Base-by-base conservation (phyloP, 2,888 invertebrate species). In the Orthosia gracilis region DNA sequence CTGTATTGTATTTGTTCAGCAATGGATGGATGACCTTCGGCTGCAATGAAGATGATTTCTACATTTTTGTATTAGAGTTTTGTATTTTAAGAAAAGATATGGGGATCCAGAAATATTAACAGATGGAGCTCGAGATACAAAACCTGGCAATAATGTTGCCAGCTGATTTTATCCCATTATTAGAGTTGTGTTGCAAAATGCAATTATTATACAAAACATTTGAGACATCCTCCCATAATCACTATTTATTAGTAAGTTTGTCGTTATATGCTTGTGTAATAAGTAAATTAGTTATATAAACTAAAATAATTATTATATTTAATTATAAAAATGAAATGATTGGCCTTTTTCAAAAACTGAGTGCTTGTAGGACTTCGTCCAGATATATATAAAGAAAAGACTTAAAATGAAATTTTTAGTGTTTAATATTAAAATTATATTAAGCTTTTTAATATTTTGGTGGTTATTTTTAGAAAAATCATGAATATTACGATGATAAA, bases 361-460 rank as follows among this genome's bases (percentile, higher is more conserved):
- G 96, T 96, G 96, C 95, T 96, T 94, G 93, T 85, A 75, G 96
- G 95, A 95, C 96, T 87, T 85, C 93, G 96, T 96, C 96, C 96
- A 92, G 15, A 88, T 86, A 86, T 88, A 82, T 85, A 86, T 85
- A 85, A 92, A 88, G 92, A 95, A 96, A 96, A 96, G 96, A 96
- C 96, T 96, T 96, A 88, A 94, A 91, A 92, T 92, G 91, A 94
- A 95, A 95, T 92, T 94, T 91, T 92, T 92, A 89, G 90, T 88
- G 89, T 87, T 86, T 87, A 89, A 87, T 86, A 83, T 83, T 85
- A 86, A 83, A 79, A 78, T 86, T 87, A 88, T 84, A 87, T 71
- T 87, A 85, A 86, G 85, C 85, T 82, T 81, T 85, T 86, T 77
- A 23, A 57, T 76, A 74, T 77, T 72, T 71, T 54, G 76, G 82